Evolutionary conservation across 2,888 invertebrate species (phyloP), one percentile per base, ranked within the genome.

Genomic region (Hecatera dysodea): DNA sequence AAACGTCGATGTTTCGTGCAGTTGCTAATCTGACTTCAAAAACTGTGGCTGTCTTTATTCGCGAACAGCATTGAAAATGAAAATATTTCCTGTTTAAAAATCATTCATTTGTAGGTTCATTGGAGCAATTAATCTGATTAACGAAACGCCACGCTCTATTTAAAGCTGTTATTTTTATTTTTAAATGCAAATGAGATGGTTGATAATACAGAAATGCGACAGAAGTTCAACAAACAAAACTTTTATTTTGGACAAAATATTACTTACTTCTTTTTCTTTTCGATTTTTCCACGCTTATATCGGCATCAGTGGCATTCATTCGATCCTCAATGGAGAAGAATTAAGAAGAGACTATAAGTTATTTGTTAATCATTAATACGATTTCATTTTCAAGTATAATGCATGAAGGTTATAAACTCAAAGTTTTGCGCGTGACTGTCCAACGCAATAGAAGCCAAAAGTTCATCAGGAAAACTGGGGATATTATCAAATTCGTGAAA

Each of bases 151-250:
- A 59, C 44, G 50, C 50, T 70, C 55, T 71, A 62, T 80, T 74
- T 75, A 61, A 67, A 72, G 33, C 72, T 64, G 61, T 67, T 67
- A 67, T 69, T 84, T 81, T 84, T 80, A 67, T 82, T 84, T 63
- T 77, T 68, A 19, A 50, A 82, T 82, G 77, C 56, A 70, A 72
- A 82, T 84, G 72, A 75, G 69, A 42, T 39, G 1, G 2, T 15
- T n/a, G 1, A 8, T 19, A 29, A 1, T 1, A 48, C 17, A 50
- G 5, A 2, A 11, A 15, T n/a, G 12, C 5, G 0, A 39, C 84
- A 82, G 84, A 75, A 78, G 67, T 33, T 17, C 12, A 9, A 73
- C 7, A 27, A 17, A 0, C 0, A 22, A 22, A 33, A 9, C 12
- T 9, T 33, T 55, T 6, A 12, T 7, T 36, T 55, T 19, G 0